phyloP scores from a whole-genome alignment of 2,888 invertebrate species.

The Lithosia quadra region DNA sequence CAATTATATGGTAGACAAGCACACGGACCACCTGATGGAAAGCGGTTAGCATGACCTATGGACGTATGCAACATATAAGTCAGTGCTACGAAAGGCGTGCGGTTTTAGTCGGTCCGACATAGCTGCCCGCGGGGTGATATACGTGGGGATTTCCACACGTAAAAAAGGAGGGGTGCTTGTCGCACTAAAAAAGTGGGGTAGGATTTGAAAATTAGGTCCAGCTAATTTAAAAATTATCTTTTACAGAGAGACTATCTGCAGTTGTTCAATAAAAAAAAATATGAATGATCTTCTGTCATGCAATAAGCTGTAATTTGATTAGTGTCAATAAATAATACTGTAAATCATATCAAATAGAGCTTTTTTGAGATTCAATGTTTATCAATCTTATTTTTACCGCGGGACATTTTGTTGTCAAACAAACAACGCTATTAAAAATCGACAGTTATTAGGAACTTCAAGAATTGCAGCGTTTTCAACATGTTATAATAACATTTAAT shows the following conservation, averaged over 20 bases:
- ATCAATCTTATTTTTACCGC: conserved; percentile 25
- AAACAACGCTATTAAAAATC: background rate
- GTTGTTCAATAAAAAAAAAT: too few species aligned
- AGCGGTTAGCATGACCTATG: too few species aligned
- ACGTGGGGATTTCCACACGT: too few species aligned
- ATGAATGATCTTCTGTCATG: conserved; percentile 22
- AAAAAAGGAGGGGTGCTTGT: too few species aligned
- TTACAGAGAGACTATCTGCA: background rate
- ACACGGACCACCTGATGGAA: too few species aligned
- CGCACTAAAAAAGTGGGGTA: background rate
- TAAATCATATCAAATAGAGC: conserved; percentile 25
- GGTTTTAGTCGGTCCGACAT: too few species aligned
- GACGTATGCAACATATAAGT: too few species aligned
- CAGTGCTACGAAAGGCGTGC: too few species aligned
- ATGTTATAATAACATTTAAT: too few species aligned
- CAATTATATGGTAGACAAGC: too few species aligned
- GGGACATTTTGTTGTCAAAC: conserved; percentile 19
- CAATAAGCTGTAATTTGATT: conserved; percentile 28
- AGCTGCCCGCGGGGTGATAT: too few species aligned
- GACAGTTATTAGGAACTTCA: background rate
- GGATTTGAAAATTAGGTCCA: background rate
- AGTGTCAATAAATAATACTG: conserved; percentile 40
- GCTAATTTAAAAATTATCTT: too few species aligned
- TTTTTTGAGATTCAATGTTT: conserved; percentile 46
- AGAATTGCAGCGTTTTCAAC: background rate